phyloP scores from a whole-genome alignment of 2,888 invertebrate genomes.

The Cataglyphis rosenhaueri region DNA sequence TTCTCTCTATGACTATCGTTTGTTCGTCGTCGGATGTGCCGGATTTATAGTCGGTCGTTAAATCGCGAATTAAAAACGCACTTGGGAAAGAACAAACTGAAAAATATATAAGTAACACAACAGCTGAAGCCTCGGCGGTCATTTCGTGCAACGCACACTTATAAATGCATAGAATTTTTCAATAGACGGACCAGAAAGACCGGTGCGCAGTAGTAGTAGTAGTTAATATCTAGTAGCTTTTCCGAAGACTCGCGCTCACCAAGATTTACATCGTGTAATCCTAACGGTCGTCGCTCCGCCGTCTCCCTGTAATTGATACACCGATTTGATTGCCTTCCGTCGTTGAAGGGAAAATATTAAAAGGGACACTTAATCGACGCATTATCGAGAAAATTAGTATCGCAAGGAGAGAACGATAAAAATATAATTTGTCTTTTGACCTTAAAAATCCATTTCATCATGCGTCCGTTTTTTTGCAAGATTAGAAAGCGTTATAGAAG shows the following conservation, averaged over 20 bases:
- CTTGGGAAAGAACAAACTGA: constrained; percentile 37
- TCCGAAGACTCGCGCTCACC: constrained; percentile 23
- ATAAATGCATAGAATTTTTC: constrained; percentile 73
- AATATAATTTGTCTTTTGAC: background rate
- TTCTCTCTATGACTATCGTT: background rate
- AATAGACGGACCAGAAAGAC: constrained; percentile 54
- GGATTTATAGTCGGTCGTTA: constrained; percentile 35
- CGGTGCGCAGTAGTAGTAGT: constrained; percentile 14
- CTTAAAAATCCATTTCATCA: background rate
- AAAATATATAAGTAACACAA: constrained; percentile 48
- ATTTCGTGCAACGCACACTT: constrained; percentile 49
- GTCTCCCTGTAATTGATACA: background rate
- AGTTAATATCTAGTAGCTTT: constrained; percentile 38
- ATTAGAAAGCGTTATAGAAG: background rate
- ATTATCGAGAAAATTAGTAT: background rate
- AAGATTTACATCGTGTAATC: constrained; percentile 39
- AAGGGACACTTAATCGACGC: background rate
- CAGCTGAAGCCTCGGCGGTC: constrained; percentile 41
- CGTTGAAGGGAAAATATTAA: background rate
- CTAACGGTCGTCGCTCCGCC: background rate
- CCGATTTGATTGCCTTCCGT: background rate
- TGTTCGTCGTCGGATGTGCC: background rate
- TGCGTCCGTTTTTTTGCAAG: background rate
- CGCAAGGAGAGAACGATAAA: background rate
- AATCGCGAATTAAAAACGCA: constrained; percentile 49